Conservation (phyloP, 2,888 invertebrate species). For the Eugnorisma glareosa region DNA sequence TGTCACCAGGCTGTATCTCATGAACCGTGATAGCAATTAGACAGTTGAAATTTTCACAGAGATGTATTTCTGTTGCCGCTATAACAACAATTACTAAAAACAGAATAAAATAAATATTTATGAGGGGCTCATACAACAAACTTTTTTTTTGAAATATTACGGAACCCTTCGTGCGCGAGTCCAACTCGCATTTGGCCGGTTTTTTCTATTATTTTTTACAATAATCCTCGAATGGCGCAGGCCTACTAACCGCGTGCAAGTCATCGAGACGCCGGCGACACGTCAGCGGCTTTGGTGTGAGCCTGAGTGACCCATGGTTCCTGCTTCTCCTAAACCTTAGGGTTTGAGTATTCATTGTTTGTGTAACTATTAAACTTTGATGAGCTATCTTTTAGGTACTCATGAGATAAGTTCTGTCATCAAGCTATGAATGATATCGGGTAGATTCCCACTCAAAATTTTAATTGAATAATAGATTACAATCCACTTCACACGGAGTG, state of each 20-base stretch:
- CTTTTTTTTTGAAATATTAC: too few relatives aligned
- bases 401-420: neutral
- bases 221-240: too few relatives aligned
- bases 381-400: neutral
- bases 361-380: neutral
- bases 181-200: too few relatives aligned
- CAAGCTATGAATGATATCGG: neutral
- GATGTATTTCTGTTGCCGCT: too few relatives aligned
- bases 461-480: constrained; percentile 1
- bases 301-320: neutral
- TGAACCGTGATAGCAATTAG: too few relatives aligned
- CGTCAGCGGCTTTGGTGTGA: neutral
- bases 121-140: too few relatives aligned
- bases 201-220: too few relatives aligned
- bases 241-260: neutral
- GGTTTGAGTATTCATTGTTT: neutral
- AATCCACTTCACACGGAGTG: constrained; percentile 7
- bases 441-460: neutral
- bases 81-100: too few relatives aligned
- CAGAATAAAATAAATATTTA: too few relatives aligned
- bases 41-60: too few relatives aligned
- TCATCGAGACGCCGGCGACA: neutral
- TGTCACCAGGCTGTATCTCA: too few relatives aligned
- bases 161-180: too few relatives aligned
- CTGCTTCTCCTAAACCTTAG: neutral